Evolutionary conservation across 2,113 vertebrate species (phyloP), one percentile per base, ranked within the genome.

Genomic region (Nematolebias whitei): DNA sequence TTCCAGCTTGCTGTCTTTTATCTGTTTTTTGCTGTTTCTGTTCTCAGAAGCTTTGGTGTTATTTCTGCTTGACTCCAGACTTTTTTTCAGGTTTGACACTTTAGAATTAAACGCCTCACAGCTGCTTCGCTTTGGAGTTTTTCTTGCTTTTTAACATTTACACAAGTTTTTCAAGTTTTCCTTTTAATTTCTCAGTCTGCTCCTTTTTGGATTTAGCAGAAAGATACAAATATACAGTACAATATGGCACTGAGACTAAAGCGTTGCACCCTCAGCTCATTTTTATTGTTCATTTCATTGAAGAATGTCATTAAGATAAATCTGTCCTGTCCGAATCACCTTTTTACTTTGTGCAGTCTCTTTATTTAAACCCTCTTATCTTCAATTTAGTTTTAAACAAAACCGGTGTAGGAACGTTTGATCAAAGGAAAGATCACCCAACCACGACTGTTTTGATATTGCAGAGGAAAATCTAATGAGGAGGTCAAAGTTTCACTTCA

Each of bases 271-370:
- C 22, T 66, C 40, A 6, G 51, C 35, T 64, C 56, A 13, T 49
- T 68, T 7, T 47, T 52, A 29, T 43, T 39, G 22, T 68, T 22
- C 52, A 50, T 49, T n/a, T 71, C 23, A 43, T 39, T 66, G 59
- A 68, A 51, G 50, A 24, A 40, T 38, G 63, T 58, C 49, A 74
- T 76, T 63, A 66, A 70, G 52, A 74, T 63, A 62, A 62, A 85
- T 76, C 63, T 38, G 47, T 57, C 62, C 77, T 22, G 59, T 67
- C 58, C 45, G 57, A 41, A 26, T 47, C 45, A 23, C 80, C 74
- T 50, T 19, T 48, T 73, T 59, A 61, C 20, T 63, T 58, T 54
- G 18, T 20, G 29, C 16, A 19, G 29, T 12, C 29, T 54, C 29
- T 38, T 54, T 67, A 63, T 68, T 66, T 22, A 18, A 48, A 32